Evolutionary conservation across 2,888 invertebrate species (phyloP), one percentile per base, ranked within the genome.

Genomic region (Argyresthia albistria): DNA sequence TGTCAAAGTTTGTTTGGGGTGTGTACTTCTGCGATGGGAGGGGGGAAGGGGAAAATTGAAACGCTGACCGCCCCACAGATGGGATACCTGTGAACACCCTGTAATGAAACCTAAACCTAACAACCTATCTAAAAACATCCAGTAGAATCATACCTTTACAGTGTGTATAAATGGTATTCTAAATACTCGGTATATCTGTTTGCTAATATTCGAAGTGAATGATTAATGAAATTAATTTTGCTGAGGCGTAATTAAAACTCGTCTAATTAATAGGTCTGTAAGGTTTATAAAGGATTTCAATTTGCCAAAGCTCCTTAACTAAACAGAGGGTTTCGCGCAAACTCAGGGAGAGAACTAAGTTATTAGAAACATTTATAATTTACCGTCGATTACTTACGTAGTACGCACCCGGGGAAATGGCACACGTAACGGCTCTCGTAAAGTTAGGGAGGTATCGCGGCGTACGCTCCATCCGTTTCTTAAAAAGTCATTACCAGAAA

Each of bases 291-390:
- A 48, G 48, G 37, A 48, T 48, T 48, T 35, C 10, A 36, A 48
- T 48, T 48, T 48, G 14, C 8, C 37, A 37, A 48, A 37, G 9
- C 25, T 25, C 2, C 25, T 25, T 6, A 37, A 48, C 48, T 2
- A 8, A 14, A 37, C 12, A n/a, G 25, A 16, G 48, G 37, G 14
- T 37, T 37, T 37, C 15, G 48, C 12, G 37, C 25, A 25, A 48
- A 37, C 48, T 36, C 11, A 48, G 37, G 37, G 48, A 48, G 36
- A 14, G 47, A 67, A 67, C 63, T 68, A 63, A 61, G 65, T 60
- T 59, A 61, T 63, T 65, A 62, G 64, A 67, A 59, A 57, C 62
- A 60, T 69, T 69, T 67, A 66, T 68, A 67, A 67, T 66, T 67
- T 70, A 69, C 64, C 58, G 69, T 57, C 65, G 65, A 67, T 69